Base-by-base conservation (phyloP, 2,888 invertebrate genomes). In the Biston betularia region DNA sequence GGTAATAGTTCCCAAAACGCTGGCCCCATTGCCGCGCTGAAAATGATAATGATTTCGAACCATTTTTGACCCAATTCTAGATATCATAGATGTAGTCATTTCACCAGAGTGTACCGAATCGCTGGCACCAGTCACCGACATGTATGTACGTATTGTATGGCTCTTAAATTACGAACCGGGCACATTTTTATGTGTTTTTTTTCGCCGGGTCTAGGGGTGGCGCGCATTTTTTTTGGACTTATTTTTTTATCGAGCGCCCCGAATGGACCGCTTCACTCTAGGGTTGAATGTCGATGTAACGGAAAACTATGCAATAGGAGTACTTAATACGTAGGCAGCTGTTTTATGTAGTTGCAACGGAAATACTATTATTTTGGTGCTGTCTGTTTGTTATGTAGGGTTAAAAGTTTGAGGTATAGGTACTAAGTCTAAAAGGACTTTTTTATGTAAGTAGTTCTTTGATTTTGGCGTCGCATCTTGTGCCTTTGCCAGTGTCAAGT, bases 101-200 rank as follows among this genome's bases (percentile, higher is more conserved):
- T 55, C 42, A n/a, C 52, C 58, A 63, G 67, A 68, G 63, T 65
- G 68, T 66, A 63, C 71, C 54, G 54, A 63, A 68, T 70, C 67
- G 64, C 48, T 65, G 80, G 86, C 87, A 77, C 77, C 74, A 85
- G 88, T 88, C 89, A 88, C 84, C 85, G 86, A 86, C 90, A 85
- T 85, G 90, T 89, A 89, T 33, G 86, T 85, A 86, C 87, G 86
- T 87, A 90, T 90, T 33, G 86, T 85, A 86, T 87, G 85, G 87
- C 90, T 90, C 86, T 90, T 92, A 93, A 92, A 93, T 92, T 92
- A 92, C 92, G 92, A 86, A 83, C 85, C 85, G 80, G 88, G 84
- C 84, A 84, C 83, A 86, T 87, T 89, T 90, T 90, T 90, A 87
- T 89, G 86, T 85, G 83, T 89, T 90, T 89, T 74, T 91, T 87